Evolutionary conservation across 2,113 vertebrate species (phyloP).

Genomic region (Sander lucioperca): DNA sequence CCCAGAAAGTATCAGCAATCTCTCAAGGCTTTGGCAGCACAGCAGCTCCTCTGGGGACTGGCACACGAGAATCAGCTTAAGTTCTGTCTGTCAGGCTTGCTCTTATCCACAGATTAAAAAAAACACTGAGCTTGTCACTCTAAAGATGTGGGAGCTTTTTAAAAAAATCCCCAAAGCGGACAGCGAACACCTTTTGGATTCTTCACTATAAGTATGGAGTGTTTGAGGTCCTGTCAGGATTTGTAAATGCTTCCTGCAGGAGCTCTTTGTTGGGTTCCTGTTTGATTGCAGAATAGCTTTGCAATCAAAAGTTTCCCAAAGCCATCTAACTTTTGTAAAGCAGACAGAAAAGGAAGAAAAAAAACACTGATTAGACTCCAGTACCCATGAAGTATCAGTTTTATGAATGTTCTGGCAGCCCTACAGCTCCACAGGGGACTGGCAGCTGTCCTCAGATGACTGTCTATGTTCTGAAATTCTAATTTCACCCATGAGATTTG

Average conservation of each 20-base stretch:
- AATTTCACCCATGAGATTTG: slow-evolving; percentile 40
- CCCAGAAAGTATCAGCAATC: slow-evolving; percentile 57
- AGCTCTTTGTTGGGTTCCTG: slow-evolving; percentile 49
- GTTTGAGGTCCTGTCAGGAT: slow-evolving; percentile 55
- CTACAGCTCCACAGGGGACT: slow-evolving; percentile 55
- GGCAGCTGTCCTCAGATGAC: slow-evolving; percentile 54
- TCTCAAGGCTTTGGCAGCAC: slow-evolving; percentile 57
- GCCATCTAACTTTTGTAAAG: slow-evolving; percentile 36
- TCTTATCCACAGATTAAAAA: slow-evolving; percentile 35
- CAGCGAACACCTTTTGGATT: slow-evolving; percentile 46
- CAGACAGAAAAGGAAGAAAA: slow-evolving; percentile 28
- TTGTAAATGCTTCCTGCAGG: slow-evolving; percentile 35
- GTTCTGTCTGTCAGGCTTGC: slow-evolving; percentile 62
- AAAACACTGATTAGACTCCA: slow-evolving; percentile 42
- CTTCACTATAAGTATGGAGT: slow-evolving; percentile 28
- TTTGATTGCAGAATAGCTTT: slow-evolving; percentile 53
- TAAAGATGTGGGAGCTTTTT: slow-evolving; percentile 42
- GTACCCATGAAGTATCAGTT: slow-evolving; percentile 50
- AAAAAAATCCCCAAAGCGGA: slow-evolving; percentile 28
- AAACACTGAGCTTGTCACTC: slow-evolving; percentile 49
- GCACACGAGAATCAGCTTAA: slow-evolving; percentile 45
- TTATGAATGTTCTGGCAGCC: slow-evolving; percentile 38
- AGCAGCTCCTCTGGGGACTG: slow-evolving; percentile 50
- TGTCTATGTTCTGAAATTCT: slow-evolving; percentile 54
- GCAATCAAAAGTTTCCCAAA: slow-evolving; percentile 44